Evolutionary conservation across 2,113 vertebrate species (phyloP), one percentile per base, ranked within the genome.

Genomic region (Tympanuchus pallidicinctus): DNA sequence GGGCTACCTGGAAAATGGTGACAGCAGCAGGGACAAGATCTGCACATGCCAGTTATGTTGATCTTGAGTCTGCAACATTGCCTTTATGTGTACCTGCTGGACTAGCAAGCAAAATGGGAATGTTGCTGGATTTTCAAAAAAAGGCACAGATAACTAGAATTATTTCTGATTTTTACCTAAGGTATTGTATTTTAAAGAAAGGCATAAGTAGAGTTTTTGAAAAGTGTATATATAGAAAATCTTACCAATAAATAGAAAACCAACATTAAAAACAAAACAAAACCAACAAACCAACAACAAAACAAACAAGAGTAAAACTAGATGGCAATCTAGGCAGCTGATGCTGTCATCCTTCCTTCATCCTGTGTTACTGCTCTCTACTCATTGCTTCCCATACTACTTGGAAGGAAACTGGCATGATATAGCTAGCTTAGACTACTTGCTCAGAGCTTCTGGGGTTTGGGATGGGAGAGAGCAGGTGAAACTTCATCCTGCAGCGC

Each of bases 11-110:
- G 38, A 28, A 71, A 60, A 32, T 38, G 10, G 34, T 56, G 47
- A 28, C 13, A 34, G 8, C 21, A 25, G 34, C 32, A 54, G 32
- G n/a, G 25, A 10, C 19, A 24, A 27, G 42, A 32, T 42, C 8
- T 81, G 8, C 28, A 8, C 6, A 0, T 56, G 28, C 12, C 7
- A 17, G 1, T 82, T 85, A 19, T 11, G 1, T 22, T 34, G 22
- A 65, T 17, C 25, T 22, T 75, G 76, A 38, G 22, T 6, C 27
- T 71, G 5, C 6, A 14, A 15, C 5, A 6, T 54, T 79, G 28
- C 18, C 38, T 75, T 32, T 63, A 0, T 50, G 22, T 82, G 5
- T 42, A 75, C 27, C 8, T 84, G 7, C 74, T 82, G 47, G 27
- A 48, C 1, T 56, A 36, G 24, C 20, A 15, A 73, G 7, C 10